Evolutionary conservation across 2,888 invertebrate genomes (phyloP).

Genomic region (Prenolepis imparis): DNA sequence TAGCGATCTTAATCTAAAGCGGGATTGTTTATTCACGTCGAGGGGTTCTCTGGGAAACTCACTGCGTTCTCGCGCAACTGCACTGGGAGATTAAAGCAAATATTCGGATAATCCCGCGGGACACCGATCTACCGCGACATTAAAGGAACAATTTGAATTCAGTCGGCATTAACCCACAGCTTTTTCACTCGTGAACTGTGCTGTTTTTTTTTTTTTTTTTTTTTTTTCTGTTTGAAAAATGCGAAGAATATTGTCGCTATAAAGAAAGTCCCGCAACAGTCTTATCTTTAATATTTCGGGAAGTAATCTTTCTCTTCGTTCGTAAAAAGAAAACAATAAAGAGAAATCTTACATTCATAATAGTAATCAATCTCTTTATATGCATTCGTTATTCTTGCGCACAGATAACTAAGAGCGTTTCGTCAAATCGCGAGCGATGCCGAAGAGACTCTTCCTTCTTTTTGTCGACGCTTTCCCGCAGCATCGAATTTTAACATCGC

Average conservation of each 20-base stretch:
- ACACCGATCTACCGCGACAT: constrained; percentile 85
- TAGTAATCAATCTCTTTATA: not conserved
- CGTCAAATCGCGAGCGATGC: not conserved
- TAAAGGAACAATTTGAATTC: constrained; percentile 67
- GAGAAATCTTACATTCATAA: not conserved
- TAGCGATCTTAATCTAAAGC: constrained; percentile 30
- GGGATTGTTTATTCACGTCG: constrained; percentile 42
- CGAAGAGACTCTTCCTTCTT: not conserved
- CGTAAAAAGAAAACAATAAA: not conserved
- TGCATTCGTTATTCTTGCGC: not conserved
- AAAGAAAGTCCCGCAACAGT: not conserved
- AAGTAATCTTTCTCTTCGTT: not conserved
- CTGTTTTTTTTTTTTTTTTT: not conserved
- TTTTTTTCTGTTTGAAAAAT: constrained; percentile 11
- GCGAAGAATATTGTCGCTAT: constrained; percentile 1
- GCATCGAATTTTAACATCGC: constrained; percentile 34
- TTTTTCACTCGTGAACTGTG: not conserved
- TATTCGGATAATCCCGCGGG: constrained; percentile 81
- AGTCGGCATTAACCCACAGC: constrained; percentile 35
- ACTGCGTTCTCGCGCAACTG: not conserved
- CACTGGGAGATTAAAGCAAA: constrained; percentile 77
- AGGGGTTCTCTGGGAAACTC: constrained; percentile 51
- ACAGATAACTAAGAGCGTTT: not conserved
- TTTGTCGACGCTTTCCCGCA: not conserved
- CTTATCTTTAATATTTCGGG: constrained; percentile 10